Base-by-base conservation (phyloP, 2,888 invertebrate genomes). In the Salticus scenicus region DNA sequence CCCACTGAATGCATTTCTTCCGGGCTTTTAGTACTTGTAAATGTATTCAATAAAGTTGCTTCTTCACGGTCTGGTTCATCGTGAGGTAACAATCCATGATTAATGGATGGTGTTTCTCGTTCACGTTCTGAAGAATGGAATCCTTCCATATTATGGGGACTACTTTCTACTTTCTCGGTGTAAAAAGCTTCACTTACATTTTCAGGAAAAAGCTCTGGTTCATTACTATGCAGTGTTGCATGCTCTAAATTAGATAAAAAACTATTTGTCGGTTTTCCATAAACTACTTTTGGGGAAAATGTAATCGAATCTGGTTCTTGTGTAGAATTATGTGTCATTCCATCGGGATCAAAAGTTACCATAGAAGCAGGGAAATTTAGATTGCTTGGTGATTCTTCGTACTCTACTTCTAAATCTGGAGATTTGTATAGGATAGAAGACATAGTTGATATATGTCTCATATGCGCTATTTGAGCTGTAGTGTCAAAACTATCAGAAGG, bases 291-390 rank as follows among this genome's bases (percentile, higher is more conserved):
- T 41, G 72, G 27, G 5, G 33, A 64, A 73, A 83, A 83, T 31
- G 75, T 72, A 1, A 83, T 30, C 1, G 83, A 83, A 30, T 83
- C 83, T 1, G 83, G 83, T 57, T 83, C 83, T 73, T 77, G 83
- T 41, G 77, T 37, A 17, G 5, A 42, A 20, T 75, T 42, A 31
- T 83, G 64, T 20, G 31, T 83, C 57, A 83, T 67, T 5, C 83
- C 83, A 77, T 83, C 41, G 10, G 83, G 83, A 57, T 83, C 83
- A 41, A 83, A 83, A 14, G 72, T 77, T 8, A 57, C 24, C 24
- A 17, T 24, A 8, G 41, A 10, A 20, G 57, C 69, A 10, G 41
- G 20, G 33, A 64, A 17, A 41, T 66, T 64, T 1, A 24, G 20
- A 20, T 30, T 20, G 10, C 37, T 37, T 20, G 1, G 12, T 7